Conservation (phyloP, 2,888 invertebrate species). For the Plebejus melissa region DNA sequence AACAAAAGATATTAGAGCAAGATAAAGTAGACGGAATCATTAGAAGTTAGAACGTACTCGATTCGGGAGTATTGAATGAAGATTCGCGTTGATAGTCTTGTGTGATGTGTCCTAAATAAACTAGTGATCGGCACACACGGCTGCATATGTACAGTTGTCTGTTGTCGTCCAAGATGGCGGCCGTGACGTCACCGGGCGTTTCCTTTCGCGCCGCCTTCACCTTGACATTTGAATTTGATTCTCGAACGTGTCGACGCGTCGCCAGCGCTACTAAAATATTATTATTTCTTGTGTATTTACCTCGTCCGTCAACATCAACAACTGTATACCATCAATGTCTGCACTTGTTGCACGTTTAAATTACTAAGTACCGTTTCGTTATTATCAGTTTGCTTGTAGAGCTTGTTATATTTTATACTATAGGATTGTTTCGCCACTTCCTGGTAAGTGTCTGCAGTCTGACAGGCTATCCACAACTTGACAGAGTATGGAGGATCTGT, state of each 20-base stretch:
- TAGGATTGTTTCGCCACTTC: too few relatives aligned
- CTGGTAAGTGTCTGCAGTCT: too few relatives aligned
- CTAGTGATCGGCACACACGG: constrained; percentile 46
- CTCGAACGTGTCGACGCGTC: constrained; percentile 60
- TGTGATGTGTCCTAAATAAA: constrained; percentile 50
- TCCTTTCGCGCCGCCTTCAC: constrained; percentile 73
- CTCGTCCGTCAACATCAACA: neutral
- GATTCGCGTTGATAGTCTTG: constrained; percentile 44
- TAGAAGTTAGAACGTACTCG: constrained; percentile 33
- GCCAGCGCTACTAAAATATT: constrained; percentile 40
- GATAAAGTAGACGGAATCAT: neutral
- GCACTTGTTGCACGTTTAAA: neutral
- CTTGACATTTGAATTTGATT: constrained; percentile 72
- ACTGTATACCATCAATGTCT: neutral
- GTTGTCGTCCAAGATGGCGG: constrained; percentile 54
- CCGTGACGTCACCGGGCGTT: constrained; percentile 66
- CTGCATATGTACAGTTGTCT: constrained; percentile 31
- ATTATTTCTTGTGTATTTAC: constrained; percentile 17
- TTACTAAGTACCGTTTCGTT: neutral
- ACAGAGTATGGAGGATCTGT: too few relatives aligned
- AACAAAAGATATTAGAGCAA: neutral
- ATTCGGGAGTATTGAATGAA: constrained; percentile 36
- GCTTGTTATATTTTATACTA: too few relatives aligned
- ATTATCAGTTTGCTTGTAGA: neutral
- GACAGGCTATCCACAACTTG: too few relatives aligned